A percentile compares a stretch with the other conserved stretches of the same genome.
Conservation (phyloP, 2,113 vertebrate genomes). For the Empidonax alnorum region DNA sequence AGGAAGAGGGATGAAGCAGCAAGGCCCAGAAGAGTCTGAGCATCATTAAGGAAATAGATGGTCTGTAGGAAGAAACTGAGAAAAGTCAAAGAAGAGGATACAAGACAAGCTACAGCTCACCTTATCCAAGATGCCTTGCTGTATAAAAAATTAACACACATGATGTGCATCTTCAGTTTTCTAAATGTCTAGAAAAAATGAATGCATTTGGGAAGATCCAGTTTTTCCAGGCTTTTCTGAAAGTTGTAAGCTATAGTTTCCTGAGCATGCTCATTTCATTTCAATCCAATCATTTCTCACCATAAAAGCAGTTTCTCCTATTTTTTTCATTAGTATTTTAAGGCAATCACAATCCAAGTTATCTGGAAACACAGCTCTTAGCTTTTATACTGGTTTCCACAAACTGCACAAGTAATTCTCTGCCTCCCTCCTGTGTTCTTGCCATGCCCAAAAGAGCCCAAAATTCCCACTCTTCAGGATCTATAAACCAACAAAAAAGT, state of each 20-base stretch:
- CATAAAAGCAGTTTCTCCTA: background rate
- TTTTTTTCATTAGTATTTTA: background rate
- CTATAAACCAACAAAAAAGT: background rate
- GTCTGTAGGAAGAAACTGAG: background rate
- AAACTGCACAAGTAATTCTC: background rate
- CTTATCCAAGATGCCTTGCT: background rate
- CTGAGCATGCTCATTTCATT: background rate
- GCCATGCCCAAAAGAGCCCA: background rate
- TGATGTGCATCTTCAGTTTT: background rate
- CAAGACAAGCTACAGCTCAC: background rate
- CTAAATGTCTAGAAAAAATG: background rate
- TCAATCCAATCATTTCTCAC: background rate
- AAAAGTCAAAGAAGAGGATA: background rate
- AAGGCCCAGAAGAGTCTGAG: background rate
- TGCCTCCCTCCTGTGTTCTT: background rate
- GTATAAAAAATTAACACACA: background rate
- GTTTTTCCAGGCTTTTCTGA: background rate
- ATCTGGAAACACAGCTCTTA: background rate
- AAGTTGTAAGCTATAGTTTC: background rate
- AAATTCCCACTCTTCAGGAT: background rate
- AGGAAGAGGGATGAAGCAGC: background rate
- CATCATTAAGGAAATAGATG: background rate
- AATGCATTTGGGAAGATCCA: background rate
- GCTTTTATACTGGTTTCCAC: background rate
- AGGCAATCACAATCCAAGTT: background rate